Evolutionary conservation across 1,140 invertebrate genomes (phyloP).

Genomic region (Calephelis virginiensis): DNA sequence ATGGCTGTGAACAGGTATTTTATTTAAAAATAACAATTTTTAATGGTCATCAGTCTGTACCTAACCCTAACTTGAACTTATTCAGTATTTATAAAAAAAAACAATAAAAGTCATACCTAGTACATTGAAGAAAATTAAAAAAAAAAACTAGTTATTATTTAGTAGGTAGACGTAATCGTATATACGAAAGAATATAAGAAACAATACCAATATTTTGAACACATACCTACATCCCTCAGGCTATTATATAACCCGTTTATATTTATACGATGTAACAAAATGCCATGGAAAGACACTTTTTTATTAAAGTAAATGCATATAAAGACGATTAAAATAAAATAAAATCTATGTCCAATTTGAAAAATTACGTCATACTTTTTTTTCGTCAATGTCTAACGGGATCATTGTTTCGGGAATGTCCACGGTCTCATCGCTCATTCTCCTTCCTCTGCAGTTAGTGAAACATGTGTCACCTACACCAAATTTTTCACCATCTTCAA

Average conservation of each 20-base stretch:
- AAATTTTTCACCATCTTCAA: constrained; percentile 92
- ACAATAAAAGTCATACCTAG: too few species aligned
- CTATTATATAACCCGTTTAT: too few species aligned
- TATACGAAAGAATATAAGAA: not conserved
- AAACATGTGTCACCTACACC: constrained; percentile 87
- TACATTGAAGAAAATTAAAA: too few species aligned
- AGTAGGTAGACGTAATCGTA: too few species aligned
- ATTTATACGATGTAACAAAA: too few species aligned
- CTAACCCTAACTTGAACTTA: too few species aligned
- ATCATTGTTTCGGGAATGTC: constrained; percentile 68
- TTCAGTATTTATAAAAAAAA: too few species aligned
- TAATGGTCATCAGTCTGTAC: too few species aligned
- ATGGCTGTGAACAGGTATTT: too few species aligned
- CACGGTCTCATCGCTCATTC: constrained; percentile 82
- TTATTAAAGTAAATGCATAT: not conserved
- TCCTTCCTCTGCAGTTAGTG: constrained; percentile 90
- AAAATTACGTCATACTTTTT: constrained; percentile 42
- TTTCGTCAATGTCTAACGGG: constrained; percentile 57
- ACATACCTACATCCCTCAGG: too few species aligned
- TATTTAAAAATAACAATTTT: too few species aligned
- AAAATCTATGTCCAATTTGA: not conserved
- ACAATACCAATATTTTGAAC: not conserved
- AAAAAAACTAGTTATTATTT: too few species aligned
- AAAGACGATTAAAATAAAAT: not conserved
- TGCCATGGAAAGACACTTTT: not conserved